Conservation (phyloP, 2,888 invertebrate species). For the Buathra laborator region DNA sequence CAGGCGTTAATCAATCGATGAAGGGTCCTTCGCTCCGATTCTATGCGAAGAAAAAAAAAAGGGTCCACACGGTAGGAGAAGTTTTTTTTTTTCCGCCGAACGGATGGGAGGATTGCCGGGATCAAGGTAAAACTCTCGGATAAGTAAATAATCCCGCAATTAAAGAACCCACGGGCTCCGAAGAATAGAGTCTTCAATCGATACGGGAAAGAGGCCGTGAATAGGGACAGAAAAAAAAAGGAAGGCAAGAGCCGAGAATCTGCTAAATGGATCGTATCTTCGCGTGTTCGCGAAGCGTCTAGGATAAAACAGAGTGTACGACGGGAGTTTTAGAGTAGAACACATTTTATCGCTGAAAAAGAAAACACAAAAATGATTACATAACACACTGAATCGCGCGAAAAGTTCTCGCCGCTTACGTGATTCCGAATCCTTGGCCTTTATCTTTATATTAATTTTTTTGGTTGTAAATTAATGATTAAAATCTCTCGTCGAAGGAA, state of each 20-base stretch:
- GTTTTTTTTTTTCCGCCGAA: constrained; percentile 37
- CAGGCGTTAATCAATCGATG: not conserved
- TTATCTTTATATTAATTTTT: constrained; percentile 24
- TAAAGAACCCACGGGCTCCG: constrained; percentile 60
- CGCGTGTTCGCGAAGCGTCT: constrained; percentile 51
- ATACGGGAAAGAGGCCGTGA: constrained; percentile 53
- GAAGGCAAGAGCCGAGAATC: constrained; percentile 18
- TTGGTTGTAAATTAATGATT: not conserved
- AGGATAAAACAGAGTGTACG: constrained; percentile 29
- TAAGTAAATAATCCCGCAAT: constrained; percentile 74
- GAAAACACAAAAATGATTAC: constrained; percentile 22
- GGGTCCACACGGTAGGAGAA: not conserved
- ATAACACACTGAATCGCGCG: constrained; percentile 6
- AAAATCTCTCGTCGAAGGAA: not conserved
- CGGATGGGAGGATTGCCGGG: constrained; percentile 42
- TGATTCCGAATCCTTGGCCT: constrained; percentile 3
- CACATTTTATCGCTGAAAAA: constrained; percentile 26
- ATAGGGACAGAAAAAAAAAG: constrained; percentile 40
- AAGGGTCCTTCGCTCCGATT: not conserved
- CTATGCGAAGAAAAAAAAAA: not conserved
- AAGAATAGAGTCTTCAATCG: constrained; percentile 53
- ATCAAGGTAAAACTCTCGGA: constrained; percentile 58
- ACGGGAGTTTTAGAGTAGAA: constrained; percentile 32
- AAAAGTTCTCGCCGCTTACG: constrained; percentile 24
- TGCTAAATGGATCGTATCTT: constrained; percentile 58